Percentiles rank a stretch among this genome's conserved stretches.
These are phyloP conservation scores for Epizoanthus illoricatus DNA, from an alignment of 92 coral and sea anemone genomes.

Conservation along the genomic window DNA sequence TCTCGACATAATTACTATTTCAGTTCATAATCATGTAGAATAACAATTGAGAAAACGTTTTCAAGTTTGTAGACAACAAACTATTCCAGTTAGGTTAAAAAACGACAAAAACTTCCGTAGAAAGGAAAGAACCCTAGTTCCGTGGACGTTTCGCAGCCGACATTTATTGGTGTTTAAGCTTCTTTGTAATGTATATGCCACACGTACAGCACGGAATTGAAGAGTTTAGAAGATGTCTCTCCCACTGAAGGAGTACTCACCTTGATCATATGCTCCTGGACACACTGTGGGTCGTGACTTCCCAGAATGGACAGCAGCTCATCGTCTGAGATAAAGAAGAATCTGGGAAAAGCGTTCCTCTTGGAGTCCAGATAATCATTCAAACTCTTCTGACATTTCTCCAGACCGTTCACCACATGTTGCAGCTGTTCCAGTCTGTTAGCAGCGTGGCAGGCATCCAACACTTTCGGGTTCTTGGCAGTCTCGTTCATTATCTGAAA, in stretches of 20 bases:
- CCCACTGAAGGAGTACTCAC: conserved; percentile 29
- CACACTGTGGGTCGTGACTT: conserved; percentile 96
- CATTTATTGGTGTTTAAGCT: too few relatives aligned
- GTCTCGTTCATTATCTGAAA: conserved; percentile 92
- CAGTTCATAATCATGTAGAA: too few relatives aligned
- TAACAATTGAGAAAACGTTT: too few relatives aligned
- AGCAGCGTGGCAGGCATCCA: conserved; percentile 96
- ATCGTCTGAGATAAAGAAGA: conserved; percentile 99
- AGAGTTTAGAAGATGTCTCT: too few relatives aligned
- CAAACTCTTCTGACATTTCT: conserved; percentile 98
- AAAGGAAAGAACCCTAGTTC: too few relatives aligned
- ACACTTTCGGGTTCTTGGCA: conserved; percentile 94
- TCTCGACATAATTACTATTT: too few relatives aligned
- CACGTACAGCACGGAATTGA: too few relatives aligned
- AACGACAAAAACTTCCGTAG: too few relatives aligned
- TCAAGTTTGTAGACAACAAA: too few relatives aligned
- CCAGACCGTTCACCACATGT: conserved; percentile 89
- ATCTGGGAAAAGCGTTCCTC: conserved; percentile 98
- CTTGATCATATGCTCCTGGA: conserved; percentile 99
- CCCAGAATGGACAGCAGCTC: conserved; percentile 96
- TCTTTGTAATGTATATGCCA: too few relatives aligned
- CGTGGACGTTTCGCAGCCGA: too few relatives aligned
- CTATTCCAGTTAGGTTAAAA: too few relatives aligned
- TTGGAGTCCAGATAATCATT: conserved; percentile 98
- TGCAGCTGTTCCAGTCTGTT: conserved; percentile 94